Evolutionary conservation across 2,888 invertebrate genomes (phyloP).

Genomic region (Ormyrus rosae): DNA sequence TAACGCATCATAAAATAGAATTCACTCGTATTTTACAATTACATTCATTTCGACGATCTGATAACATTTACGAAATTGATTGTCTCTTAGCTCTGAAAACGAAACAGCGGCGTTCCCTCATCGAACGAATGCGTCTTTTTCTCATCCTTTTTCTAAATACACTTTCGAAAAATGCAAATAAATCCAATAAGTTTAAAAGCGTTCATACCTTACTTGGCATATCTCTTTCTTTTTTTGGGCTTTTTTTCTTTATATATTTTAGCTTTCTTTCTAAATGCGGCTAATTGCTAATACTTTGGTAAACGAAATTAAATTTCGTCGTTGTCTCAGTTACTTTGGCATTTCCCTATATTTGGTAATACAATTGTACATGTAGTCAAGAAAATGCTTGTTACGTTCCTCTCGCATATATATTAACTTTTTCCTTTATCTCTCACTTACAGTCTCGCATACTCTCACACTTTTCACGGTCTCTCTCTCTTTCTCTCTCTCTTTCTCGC

Average conservation of each 20-base stretch:
- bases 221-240: background rate
- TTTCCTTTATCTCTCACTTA: background rate
- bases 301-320: slow-evolving; percentile 53
- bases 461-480: background rate
- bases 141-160: slow-evolving; percentile 14
- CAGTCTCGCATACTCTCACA: background rate
- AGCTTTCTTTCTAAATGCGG: slow-evolving; percentile 28
- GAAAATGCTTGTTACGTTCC: slow-evolving; percentile 48
- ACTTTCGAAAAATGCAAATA: slow-evolving; percentile 42
- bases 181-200: slow-evolving; percentile 35
- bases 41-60: slow-evolving; percentile 57
- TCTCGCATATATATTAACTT: slow-evolving; percentile 27
- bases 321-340: slow-evolving; percentile 54
- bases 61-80: slow-evolving; percentile 66
- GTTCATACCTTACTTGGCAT: background rate
- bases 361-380: slow-evolving; percentile 38
- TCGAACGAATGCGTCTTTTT: slow-evolving; percentile 34
- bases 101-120: slow-evolving; percentile 37
- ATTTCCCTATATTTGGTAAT: slow-evolving; percentile 41
- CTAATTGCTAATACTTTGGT: slow-evolving; percentile 50
- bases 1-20: slow-evolving; percentile 57
- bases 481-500: background rate
- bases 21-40: slow-evolving; percentile 55
- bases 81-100: slow-evolving; percentile 63
- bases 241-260: slow-evolving; percentile 17